Evolutionary conservation across 1,140 invertebrate genomes (phyloP).

Genomic region (Yoshiicerus persimilis): DNA sequence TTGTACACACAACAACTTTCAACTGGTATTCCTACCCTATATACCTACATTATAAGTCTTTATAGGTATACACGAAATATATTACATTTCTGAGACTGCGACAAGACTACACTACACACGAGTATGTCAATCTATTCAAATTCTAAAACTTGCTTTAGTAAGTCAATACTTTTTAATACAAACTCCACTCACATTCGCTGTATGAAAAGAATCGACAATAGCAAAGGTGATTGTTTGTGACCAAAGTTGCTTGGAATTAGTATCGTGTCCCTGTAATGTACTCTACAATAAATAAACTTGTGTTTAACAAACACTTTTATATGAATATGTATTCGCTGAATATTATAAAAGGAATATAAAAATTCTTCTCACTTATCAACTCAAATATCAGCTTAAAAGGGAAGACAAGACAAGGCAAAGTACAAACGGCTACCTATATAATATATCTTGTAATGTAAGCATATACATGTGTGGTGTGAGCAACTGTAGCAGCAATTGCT

Average conservation of each 20-base stretch:
- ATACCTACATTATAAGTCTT: neutral
- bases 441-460: neutral
- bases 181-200: neutral
- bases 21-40: neutral
- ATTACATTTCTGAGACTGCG: no score
- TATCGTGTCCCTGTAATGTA: neutral
- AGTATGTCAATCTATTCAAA: neutral
- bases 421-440: neutral
- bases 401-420: neutral
- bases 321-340: neutral
- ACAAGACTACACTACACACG: neutral
- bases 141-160: neutral
- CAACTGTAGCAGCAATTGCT: neutral
- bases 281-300: neutral
- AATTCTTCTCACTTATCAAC: neutral
- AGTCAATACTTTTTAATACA: neutral
- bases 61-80: neutral
- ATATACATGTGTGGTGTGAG: neutral
- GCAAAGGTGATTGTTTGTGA: slow-evolving; percentile 14
- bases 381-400: neutral
- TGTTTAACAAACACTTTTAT: neutral
- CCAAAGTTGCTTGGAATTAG: neutral
- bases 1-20: neutral
- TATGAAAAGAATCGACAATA: neutral
- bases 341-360: neutral